Evolutionary conservation across 2,888 invertebrate genomes (phyloP), one percentile per base, ranked within the genome.

Genomic region (Drosophila cognata): DNA sequence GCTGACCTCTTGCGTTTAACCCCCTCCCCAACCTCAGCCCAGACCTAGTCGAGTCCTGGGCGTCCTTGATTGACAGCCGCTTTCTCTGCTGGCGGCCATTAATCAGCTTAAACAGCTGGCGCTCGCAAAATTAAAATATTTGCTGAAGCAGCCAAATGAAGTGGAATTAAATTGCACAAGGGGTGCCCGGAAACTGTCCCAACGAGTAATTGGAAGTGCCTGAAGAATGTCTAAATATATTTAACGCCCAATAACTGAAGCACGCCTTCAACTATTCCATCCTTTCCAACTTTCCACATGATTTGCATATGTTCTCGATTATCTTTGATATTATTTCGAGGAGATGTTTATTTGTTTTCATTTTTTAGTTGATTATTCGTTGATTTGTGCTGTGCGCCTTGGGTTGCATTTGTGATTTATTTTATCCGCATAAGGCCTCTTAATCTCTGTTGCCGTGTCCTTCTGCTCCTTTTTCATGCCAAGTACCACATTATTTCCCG

Each of bases 101-200:
- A 82, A 82, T 82, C 82, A 82, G 82, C 82, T 81, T 82, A 82
- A 82, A 71, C 82, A 82, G 82, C 79, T 82, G 82, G 81, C 81
- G 81, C 82, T 79, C 79, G 82, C 82, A 73, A 82, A 82, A 82
- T 82, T 82, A 82, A 82, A 82, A 82, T 82, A 82, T 82, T 72
- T 72, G 58, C 52, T 28, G 59, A 65, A 58, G 65, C 33, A 62
- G 67, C 53, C 60, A 79, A 76, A 76, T 81, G 72, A 82, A 80
- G 72, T 75, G 71, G 71, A 77, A 70, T 77, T 77, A 78, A 78
- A 67, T 68, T 72, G 60, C 62, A 57, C 36, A 55, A 35, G 38
- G 29, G 55, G 33, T n/a, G 16, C 4, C 5, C 10, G 35, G 38
- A 6, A 38, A 33, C 25, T 35, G 48, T 43, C 25, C 28, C 28